Evolutionary conservation across 1,140 invertebrate genomes (phyloP), one percentile per base, ranked within the genome.

Genomic region (Andricus grossulariae): DNA sequence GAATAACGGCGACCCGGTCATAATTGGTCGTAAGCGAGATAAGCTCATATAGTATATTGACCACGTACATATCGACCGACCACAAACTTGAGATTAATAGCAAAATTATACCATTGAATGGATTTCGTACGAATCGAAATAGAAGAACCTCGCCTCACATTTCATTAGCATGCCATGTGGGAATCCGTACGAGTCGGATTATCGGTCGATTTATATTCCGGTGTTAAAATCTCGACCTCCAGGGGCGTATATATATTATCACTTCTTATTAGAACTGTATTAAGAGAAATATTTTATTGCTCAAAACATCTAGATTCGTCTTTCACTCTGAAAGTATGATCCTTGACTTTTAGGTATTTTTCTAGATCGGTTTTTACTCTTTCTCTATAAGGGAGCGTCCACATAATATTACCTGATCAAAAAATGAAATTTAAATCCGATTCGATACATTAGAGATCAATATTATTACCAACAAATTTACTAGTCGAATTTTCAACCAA

Each of bases 71-170:
- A 45, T 18, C 45, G 73, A 32, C 71, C 51, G 78, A 82, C 72
- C 79, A 77, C 82, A 86, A 82, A 85, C 80, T 75, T 49, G 79
- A 87, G 85, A 89, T 90, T 90, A 88, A 90, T 89, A 85, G 87
- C 83, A 73, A 86, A 88, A 90, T 90, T 89, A 89, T 90, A 83
- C 88, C 80, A 84, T 85, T 82, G 81, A 83, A 81, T 80, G 81
- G 81, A 83, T 78, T 85, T 83, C 76, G 81, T 83, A 76, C 74
- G 84, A 81, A 80, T 85, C 79, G 72, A 77, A 83, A 85, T 81
- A 82, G 83, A 85, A 84, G 76, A 72, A 16, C 81, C 77, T 82
- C 74, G 73, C 73, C 75, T 81, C 45, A 73, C 57, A 74, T 75
- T 50, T 84, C 81, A 88, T 90, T 90, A 88, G 83, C 85, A 89